Base-by-base conservation (phyloP, 2,888 invertebrate species). In the Thecocarcelia acutangulata region DNA sequence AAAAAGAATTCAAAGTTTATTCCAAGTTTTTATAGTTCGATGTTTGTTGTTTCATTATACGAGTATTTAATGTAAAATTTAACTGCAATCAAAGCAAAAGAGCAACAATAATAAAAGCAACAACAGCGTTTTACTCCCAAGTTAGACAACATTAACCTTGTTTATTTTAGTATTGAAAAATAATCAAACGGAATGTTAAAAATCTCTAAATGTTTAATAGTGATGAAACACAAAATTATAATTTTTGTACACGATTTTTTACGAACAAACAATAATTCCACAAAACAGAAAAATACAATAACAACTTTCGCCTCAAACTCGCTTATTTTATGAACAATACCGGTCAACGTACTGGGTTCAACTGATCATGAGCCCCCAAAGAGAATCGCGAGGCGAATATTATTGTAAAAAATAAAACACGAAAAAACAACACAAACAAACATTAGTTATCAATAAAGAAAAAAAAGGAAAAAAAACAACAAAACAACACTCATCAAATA, bases 301-400 rank as follows among this genome's bases (percentile, higher is more conserved):
- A 59, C 42, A 59, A 24, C 0, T 24, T 24, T 15, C n/a, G 52
- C 42, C 24, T 37, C 37, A 19, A n/a, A 33, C 1, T 17, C 63
- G n/a, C 33, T 28, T 59, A 40, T 1, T 33, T 6, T 54, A 8
- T 58, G 81, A 63, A 73, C 87, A 85, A 85, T 85, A 87, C 85
- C 87, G 86, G 86, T 87, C 87, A 87, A 87, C 87, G 88, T 86
- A 84, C 85, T 85, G 83, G 85, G 84, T 84, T 85, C 87, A 86
- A 88, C 88, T 88, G 87, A 84, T 84, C 84, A 78, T 61, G 63
- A 68, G 68, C 37, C 40, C 13, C 50, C 48, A 40, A 72, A 69
- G 28, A 24, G 58, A 59, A 17, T 59, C 24, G 48, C 28, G 50
- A 21, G 40, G 48, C 28, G 42, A 21, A 24, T 42, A 13, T 21